These are phyloP conservation scores for Drosophila jambulina DNA, from an alignment of 1,140 invertebrate species.

Conservation along the genomic window DNA sequence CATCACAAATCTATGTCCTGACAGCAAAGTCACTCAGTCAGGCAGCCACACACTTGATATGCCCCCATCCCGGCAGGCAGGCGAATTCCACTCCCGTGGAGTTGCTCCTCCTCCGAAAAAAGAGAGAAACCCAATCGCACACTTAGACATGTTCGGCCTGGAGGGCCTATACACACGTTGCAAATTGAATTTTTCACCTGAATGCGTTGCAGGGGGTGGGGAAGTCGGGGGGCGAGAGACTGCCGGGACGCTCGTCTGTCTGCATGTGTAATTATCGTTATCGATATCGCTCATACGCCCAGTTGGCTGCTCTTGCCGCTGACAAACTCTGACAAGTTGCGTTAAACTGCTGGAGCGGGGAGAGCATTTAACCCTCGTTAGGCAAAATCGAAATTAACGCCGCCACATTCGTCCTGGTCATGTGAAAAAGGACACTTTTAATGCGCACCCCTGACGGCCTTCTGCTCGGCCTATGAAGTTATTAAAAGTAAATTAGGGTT, in stretches of 20 bases:
- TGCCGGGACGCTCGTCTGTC: conserved; percentile 24
- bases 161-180: conserved; percentile 51
- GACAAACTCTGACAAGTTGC: conserved; percentile 54
- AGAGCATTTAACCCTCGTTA: conserved; percentile 79
- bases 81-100: conserved; percentile 1
- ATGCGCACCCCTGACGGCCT: conserved; percentile 40
- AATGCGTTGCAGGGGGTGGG: conserved; percentile 38
- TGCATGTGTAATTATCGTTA: conserved; percentile 80
- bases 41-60: conserved; percentile 71
- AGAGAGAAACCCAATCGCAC: conserved; percentile 45
- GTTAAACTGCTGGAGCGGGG: conserved; percentile 41
- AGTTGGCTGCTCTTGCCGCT: conserved; percentile 49
- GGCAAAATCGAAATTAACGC: conserved; percentile 83
- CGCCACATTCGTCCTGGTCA: conserved; percentile 59
- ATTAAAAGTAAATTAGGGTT: conserved; percentile 84
- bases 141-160: conserved; percentile 61
- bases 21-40: conserved; percentile 79
- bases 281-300: conserved; percentile 80
- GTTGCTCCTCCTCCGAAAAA: background rate
- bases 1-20: conserved; percentile 65
- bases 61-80: conserved; percentile 2
- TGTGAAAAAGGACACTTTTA: conserved; percentile 79
- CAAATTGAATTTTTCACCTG: conserved; percentile 83
- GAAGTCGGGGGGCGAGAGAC: background rate
- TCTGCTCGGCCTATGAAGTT: conserved; percentile 72